Percentiles rank a stretch among this genome's conserved stretches.
Evolutionary conservation across 1,140 invertebrate species (phyloP).

Genomic region (Calephelis nemesis): DNA sequence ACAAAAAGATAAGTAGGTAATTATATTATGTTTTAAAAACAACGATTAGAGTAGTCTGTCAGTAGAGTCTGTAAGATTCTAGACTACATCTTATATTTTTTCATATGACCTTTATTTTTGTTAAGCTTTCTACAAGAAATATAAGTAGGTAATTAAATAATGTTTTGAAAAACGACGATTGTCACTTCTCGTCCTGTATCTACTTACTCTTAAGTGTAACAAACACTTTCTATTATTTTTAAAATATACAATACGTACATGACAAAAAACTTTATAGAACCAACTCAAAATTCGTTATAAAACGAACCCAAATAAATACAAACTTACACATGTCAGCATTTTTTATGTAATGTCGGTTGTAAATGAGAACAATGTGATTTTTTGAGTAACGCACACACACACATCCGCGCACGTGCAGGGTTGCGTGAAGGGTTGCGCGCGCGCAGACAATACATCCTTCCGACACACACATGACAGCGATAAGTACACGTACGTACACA

Average conservation of each 20-base stretch:
- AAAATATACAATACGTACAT: not conserved
- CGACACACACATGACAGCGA: slow-evolving; percentile 18
- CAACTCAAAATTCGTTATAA: slow-evolving; percentile 8
- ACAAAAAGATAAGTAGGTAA: no score
- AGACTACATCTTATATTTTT: no score
- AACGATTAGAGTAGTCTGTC: no score
- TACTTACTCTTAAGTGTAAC: not conserved
- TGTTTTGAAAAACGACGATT: not conserved
- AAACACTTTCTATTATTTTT: no score
- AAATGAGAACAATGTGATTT: slow-evolving; percentile 37
- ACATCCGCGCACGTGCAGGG: slow-evolving; percentile 31
- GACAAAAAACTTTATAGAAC: not conserved
- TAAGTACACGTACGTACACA: slow-evolving; percentile 28
- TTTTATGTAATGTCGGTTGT: slow-evolving; percentile 25
- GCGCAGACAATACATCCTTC: slow-evolving; percentile 33
- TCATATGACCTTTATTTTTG: no score
- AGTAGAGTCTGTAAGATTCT: no score
- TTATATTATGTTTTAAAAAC: no score
- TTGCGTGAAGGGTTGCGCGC: slow-evolving; percentile 31
- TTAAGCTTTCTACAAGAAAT: no score
- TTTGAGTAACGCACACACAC: slow-evolving; percentile 34
- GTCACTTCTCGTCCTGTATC: not conserved
- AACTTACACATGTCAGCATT: slow-evolving; percentile 23
- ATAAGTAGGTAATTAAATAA: no score
- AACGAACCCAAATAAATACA: slow-evolving; percentile 18